Conservation (phyloP, 92 coral and sea anemone species). For the Epizoanthus scotinus region DNA sequence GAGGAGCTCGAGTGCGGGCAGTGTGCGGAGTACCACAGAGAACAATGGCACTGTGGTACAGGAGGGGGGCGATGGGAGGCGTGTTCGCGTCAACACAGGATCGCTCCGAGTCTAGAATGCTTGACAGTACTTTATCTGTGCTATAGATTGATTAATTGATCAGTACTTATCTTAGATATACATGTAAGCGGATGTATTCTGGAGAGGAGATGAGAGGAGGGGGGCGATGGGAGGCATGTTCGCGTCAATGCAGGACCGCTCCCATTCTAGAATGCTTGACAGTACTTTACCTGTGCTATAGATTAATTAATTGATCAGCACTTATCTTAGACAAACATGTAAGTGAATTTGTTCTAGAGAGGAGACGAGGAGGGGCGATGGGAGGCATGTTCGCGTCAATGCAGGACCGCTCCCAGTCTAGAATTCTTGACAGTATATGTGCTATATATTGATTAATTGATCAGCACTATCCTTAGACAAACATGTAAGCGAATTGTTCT, state of each 20-base stretch:
- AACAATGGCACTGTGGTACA: slow-evolving; percentile 37
- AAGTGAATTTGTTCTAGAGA: too few relatives aligned
- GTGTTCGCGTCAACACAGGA: slow-evolving; percentile 13
- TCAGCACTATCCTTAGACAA: not conserved
- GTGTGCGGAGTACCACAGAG: slow-evolving; percentile 34
- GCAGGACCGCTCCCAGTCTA: slow-evolving; percentile 27
- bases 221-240: not conserved
- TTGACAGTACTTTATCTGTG: not conserved
- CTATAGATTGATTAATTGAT: not conserved
- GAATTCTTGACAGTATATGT: not conserved
- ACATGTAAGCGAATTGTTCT: too few relatives aligned
- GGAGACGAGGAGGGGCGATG: too few relatives aligned
- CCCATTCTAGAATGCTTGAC: slow-evolving; percentile 1
- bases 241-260: slow-evolving; percentile 25
- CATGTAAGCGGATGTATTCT: too few relatives aligned
- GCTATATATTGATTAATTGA: not conserved
- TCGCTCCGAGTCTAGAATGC: slow-evolving; percentile 17
- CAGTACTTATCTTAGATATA: not conserved
- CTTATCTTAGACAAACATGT: not conserved
- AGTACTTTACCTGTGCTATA: not conserved
- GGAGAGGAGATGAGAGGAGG: too few relatives aligned
- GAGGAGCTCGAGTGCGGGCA: slow-evolving; percentile 24
- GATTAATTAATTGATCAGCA: not conserved
- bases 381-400: slow-evolving; percentile 1
- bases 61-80: slow-evolving; percentile 25